Evolutionary conservation across 2,113 vertebrate species (phyloP), one percentile per base, ranked within the genome.

Genomic region (Cottus gobio): DNA sequence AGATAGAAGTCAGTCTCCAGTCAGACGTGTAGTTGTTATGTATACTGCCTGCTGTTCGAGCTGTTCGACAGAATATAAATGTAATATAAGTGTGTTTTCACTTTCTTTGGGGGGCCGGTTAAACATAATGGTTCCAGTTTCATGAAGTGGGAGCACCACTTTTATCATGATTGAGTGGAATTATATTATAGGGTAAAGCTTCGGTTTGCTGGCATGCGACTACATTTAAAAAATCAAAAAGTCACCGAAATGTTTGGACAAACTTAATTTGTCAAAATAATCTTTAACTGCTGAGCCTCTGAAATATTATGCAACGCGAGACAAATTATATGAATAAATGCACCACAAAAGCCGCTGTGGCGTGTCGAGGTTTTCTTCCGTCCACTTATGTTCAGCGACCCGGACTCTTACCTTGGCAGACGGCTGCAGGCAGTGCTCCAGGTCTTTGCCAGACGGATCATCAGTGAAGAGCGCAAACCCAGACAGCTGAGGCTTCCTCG

Each of bases 391-490:
- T 2, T 66, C 68, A 54, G 28, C 20, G 69, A 64, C 56, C 79
- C 66, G 0, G 16, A 7, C 36, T 11, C 30, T 1, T 69, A 97
- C 96, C 96, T 97, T 97, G 85, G 95, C 93, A 36, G 87, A 89
- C 24, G 95, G 93, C 34, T 95, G 96, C 67, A 97, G 93, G 84
- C 95, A 97, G 64, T 97, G 96, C 80, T 96, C 96, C 93, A 96
- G 86, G 85, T 95, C 95, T 85, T 93, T 96, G 4, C 96, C 96
- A 36, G 96, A 96, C 22, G 97, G 96, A 90, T 97, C 96, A 11
- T 97, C 97, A 5, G 95, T 96, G 87, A 97, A 96, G 9, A 97
- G 94, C 16, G 94, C 90, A 48, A 97, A 97, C 12, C 97, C 96
- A 0, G 93, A 95, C 60, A 95, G 91, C 79, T 94, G 95, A 12